These are phyloP conservation scores for Hemichromis elongatus DNA, from an alignment of 2,113 vertebrate genomes.

Conservation along the genomic window DNA sequence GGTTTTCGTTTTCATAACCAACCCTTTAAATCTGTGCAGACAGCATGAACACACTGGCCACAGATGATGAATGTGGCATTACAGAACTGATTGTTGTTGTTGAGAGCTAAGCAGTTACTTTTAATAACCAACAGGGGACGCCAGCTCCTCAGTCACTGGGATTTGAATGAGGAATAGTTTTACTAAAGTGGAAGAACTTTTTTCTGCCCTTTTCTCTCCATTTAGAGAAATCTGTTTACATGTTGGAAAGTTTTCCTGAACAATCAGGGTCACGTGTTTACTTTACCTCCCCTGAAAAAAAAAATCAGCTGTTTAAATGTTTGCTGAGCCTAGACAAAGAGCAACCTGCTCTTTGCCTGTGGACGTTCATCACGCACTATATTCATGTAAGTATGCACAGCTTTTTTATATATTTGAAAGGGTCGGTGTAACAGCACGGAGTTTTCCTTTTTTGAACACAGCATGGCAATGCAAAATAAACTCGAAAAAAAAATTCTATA, in stretches of 20 bases:
- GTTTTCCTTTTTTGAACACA: neutral
- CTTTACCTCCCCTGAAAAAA: neutral
- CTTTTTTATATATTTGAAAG: neutral
- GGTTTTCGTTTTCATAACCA: neutral
- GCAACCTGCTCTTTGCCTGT: neutral
- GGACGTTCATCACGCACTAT: neutral
- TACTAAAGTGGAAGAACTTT: neutral
- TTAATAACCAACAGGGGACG: conserved; percentile 18
- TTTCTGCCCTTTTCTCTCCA: neutral
- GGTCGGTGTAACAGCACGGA: neutral
- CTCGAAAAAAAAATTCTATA: neutral
- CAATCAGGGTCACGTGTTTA: neutral
- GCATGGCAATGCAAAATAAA: neutral
- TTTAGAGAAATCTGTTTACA: neutral
- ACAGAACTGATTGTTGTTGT: conserved; percentile 30
- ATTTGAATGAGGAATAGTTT: neutral
- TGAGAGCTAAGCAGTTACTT: neutral
- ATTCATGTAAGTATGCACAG: neutral
- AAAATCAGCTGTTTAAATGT: neutral
- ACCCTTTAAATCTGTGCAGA: neutral
- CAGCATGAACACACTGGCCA: neutral
- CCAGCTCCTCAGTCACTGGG: neutral
- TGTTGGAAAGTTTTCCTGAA: neutral
- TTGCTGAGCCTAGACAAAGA: neutral
- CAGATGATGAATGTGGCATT: conserved; percentile 1